A percentile compares a stretch with the other conserved stretches of the same genome.
Conservation (phyloP, 1,140 invertebrate species). For the Wiebesia pumilae region DNA sequence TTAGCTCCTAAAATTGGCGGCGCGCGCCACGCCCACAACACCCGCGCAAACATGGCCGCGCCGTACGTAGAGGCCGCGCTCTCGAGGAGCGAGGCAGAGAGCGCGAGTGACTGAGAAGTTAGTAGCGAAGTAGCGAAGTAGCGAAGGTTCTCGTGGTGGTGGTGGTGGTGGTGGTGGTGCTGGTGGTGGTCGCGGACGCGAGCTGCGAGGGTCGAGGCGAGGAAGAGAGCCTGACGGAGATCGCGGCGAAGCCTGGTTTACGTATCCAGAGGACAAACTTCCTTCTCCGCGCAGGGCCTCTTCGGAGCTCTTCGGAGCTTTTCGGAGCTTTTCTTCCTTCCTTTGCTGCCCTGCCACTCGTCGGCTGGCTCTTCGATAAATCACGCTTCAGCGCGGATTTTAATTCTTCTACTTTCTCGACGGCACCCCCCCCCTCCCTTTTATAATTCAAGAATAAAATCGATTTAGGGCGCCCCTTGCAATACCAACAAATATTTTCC, state of each 20-base stretch:
- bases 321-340: too few species aligned
- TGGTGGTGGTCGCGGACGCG: not conserved
- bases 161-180: not conserved
- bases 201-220: not conserved
- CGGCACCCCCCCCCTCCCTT: too few species aligned
- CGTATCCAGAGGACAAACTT: too few species aligned
- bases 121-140: not conserved
- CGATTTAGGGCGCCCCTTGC: too few species aligned
- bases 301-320: too few species aligned
- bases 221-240: not conserved
- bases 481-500: too few species aligned
- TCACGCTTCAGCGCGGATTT: too few species aligned
- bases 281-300: not conserved
- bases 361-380: too few species aligned
- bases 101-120: not conserved
- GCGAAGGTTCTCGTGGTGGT: not conserved
- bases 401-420: too few species aligned
- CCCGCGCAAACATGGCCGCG: conserved; percentile 75
- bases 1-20: conserved; percentile 35
- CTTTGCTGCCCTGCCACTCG: too few species aligned
- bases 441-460: too few species aligned
- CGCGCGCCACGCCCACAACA: conserved; percentile 69
- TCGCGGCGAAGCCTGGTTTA: too few species aligned
- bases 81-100: not conserved
- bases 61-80: not conserved